Percentiles rank a stretch among this genome's conserved stretches.
Conservation (phyloP, 2,797 vertebrate genomes). For the Spheniscus humboldti region DNA sequence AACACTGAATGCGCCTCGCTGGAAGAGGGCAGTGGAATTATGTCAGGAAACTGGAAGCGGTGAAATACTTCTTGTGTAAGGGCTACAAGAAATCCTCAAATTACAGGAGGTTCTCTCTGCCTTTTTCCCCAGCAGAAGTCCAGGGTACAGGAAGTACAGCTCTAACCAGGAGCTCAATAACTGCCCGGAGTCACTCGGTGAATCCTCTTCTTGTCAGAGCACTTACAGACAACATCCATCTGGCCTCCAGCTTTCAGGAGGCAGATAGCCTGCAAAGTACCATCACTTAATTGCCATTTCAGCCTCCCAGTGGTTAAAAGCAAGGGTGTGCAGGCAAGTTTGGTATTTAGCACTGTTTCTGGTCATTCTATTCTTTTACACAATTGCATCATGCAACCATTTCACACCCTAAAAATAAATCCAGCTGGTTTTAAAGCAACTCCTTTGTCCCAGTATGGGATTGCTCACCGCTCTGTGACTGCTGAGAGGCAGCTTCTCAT, state of each 20-base stretch:
- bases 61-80: neutral
- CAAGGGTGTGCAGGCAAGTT: neutral
- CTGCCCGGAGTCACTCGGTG: accelerated
- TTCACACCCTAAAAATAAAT: conserved; percentile 14
- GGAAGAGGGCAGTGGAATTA: neutral
- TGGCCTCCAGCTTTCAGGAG: neutral
- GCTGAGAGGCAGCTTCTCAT: neutral
- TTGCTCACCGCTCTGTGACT: neutral
- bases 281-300: neutral
- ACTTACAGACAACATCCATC: neutral
- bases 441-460: neutral
- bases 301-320: neutral
- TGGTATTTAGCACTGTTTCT: neutral
- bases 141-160: neutral
- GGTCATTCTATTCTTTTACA: neutral
- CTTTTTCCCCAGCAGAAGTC: neutral
- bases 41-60: neutral
- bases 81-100: neutral
- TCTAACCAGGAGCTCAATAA: neutral
- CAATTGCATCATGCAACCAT: neutral
- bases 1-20: accelerated
- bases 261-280: neutral
- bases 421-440: neutral
- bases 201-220: neutral
- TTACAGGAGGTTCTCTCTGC: neutral